Base-by-base conservation (phyloP, 2,113 vertebrate species). In the Rhineura floridana region DNA sequence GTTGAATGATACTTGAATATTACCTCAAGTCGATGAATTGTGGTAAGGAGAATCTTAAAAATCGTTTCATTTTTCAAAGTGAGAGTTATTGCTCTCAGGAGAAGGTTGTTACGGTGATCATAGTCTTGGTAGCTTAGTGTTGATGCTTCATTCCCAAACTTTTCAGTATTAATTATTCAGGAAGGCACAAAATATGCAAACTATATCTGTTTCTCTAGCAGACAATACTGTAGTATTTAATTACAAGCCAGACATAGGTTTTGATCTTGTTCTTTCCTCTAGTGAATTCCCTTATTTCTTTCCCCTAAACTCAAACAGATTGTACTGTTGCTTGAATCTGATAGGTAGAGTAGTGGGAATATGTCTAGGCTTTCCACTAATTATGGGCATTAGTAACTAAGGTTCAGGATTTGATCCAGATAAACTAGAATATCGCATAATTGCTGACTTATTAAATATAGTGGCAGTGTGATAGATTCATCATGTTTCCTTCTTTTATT, bases 1-100 rank as follows among this genome's bases (percentile, higher is more conserved):
- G 84, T 87, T 88, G 90, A 92, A 78, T 39, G 93, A 85, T 85
- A 90, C 69, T 83, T 96, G 89, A 83, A 55, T 23, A 77, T 52
- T 91, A 77, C 91, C 81, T 92, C 83, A 77, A 89, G 72, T 86
- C 83, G 78, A 81, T 62, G 91, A 84, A 75, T 62, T 70, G 62
- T 83, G 85, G 46, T 67, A 69, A 81, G 84, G 55, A 75, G 87
- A 87, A 91, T 94, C 67, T 72, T 42, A 72, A 55, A 92, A 84
- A 85, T 83, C 8, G 84, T 92, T 21, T 88, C 88, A 65, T 78
- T 90, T 90, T 62, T 79, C 82, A 91, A 88, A 92, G 78, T 93
- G 93, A 92, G 92, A 92, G 89, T 91, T 93, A 83, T 63, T 89
- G 62, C 0, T 93, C 76, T 10, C 0, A 72, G 82, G 87, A 89